Conservation (phyloP, 1,140 invertebrate species). For the Heliconius melpomene region DNA sequence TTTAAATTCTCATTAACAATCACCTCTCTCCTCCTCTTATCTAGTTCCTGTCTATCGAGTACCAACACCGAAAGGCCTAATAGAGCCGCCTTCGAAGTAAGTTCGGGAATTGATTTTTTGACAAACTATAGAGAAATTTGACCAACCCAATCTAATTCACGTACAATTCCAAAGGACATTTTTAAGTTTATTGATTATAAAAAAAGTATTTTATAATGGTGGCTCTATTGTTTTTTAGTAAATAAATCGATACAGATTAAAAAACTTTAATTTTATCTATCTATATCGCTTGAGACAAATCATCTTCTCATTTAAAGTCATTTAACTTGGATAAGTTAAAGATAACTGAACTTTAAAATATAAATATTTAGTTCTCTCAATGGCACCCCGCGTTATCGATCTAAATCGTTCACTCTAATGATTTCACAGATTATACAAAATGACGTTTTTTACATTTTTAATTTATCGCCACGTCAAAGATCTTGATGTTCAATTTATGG, state of each 20-base stretch:
- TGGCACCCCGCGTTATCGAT: constrained; percentile 43
- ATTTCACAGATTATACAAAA: constrained; percentile 37
- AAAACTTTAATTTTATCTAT: neutral
- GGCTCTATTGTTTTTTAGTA: neutral
- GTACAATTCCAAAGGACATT: no score
- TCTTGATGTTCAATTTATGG: constrained; percentile 34
- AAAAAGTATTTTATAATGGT: no score
- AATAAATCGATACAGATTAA: neutral
- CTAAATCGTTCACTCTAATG: constrained; percentile 34
- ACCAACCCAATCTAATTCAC: no score
- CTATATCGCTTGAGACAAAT: neutral
- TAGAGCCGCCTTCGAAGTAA: no score
- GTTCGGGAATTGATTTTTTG: no score
- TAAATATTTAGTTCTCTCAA: constrained; percentile 42
- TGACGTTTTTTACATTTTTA: constrained; percentile 36
- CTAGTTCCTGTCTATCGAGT: no score
- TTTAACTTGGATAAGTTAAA: neutral
- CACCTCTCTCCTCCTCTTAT: no score
- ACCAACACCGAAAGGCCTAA: no score
- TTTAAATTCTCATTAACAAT: no score
- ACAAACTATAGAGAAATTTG: no score
- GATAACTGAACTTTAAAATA: neutral
- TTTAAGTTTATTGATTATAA: neutral
- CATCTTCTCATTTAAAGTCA: neutral
- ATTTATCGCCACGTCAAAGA: constrained; percentile 31